These are phyloP conservation scores for Sapajus apella DNA, from an alignment of 2,113 vertebrate genomes.

Conservation along the genomic window DNA sequence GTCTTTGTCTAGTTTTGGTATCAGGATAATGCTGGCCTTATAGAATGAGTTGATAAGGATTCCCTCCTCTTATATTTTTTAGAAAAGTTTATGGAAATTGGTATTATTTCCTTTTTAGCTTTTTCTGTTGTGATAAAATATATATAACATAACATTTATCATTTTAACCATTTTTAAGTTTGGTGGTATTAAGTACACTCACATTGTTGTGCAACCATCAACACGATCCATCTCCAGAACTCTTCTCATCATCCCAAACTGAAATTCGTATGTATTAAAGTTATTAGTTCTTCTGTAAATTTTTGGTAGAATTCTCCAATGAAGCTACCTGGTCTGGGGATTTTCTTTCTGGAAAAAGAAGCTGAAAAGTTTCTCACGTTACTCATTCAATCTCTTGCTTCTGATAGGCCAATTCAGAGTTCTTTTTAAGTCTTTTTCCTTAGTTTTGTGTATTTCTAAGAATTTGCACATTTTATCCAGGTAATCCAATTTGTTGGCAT, in stretches of 20 bases:
- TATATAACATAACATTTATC: background rate
- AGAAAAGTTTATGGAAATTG: background rate
- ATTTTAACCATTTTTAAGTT: background rate
- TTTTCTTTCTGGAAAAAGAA: background rate
- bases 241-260: background rate
- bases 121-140: background rate
- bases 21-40: background rate
- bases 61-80: background rate
- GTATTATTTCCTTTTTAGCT: background rate
- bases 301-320: background rate
- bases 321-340: background rate
- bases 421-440: background rate
- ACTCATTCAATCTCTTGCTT: background rate
- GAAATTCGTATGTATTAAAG: background rate
- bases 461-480: background rate
- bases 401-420: background rate
- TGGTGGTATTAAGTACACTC: background rate
- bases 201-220: background rate
- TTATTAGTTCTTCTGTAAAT: background rate
- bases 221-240: background rate
- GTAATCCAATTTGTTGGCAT: background rate
- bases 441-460: background rate
- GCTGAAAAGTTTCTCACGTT: background rate
- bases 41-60: background rate
- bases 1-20: background rate